phyloP scores from a whole-genome alignment of 2,888 invertebrate species.

The Eretmocerus hayati region DNA sequence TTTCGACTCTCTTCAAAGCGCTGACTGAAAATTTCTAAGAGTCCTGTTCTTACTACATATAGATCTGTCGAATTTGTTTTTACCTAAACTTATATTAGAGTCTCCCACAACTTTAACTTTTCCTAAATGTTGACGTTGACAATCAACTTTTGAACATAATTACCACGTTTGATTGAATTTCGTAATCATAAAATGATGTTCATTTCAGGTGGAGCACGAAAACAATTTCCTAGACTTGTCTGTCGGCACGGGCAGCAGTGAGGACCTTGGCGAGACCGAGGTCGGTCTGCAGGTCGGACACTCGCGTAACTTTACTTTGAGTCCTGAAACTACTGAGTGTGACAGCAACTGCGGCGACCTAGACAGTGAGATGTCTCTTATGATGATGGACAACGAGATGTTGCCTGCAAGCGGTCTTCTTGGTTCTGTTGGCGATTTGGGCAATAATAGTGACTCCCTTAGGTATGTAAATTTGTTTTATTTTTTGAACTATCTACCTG shows the following conservation, averaged over 20 bases:
- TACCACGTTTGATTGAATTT: too few relatives aligned
- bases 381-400: conserved; percentile 63
- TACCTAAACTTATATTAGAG: too few relatives aligned
- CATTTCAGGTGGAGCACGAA: conserved; percentile 50
- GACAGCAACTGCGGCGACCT: conserved; percentile 82
- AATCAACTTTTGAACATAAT: too few relatives aligned
- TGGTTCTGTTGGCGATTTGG: conserved; percentile 51
- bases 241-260: conserved; percentile 57
- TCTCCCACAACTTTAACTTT: too few relatives aligned
- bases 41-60: too few relatives aligned
- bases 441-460: conserved; percentile 58
- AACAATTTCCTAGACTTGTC: conserved; percentile 57
- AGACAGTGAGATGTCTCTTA: conserved; percentile 76
- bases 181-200: not conserved
- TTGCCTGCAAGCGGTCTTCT: conserved; percentile 42
- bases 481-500: too few relatives aligned
- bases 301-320: conserved; percentile 79
- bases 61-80: too few relatives aligned
- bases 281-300: conserved; percentile 60
- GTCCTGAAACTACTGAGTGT: conserved; percentile 88
- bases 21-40: too few relatives aligned
- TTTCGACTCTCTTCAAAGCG: too few relatives aligned
- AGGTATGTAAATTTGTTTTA: conserved; percentile 39
- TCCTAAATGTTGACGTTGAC: too few relatives aligned
- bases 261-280: conserved; percentile 60